Percentiles rank a stretch among this genome's conserved stretches.
phyloP scores from a whole-genome alignment of 2,888 invertebrate species.

The Onthophagus sagittarius region DNA sequence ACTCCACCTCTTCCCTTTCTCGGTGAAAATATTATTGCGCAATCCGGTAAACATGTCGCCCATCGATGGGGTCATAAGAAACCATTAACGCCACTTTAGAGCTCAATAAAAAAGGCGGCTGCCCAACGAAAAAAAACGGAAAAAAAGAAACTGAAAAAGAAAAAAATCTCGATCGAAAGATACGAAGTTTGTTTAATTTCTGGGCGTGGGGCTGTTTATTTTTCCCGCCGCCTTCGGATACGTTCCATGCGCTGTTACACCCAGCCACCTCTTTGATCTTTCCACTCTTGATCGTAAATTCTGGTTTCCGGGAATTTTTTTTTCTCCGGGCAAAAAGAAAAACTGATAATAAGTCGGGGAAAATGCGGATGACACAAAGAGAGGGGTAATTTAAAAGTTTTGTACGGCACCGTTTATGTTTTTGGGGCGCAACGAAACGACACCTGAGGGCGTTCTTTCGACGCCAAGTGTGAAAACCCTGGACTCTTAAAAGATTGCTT shows the following conservation, averaged over 20 bases:
- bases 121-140: background rate
- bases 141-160: no score
- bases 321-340: no score
- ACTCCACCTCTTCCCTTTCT: background rate
- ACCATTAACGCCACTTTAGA: slow-evolving; percentile 9
- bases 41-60: slow-evolving; percentile 6
- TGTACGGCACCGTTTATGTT: no score
- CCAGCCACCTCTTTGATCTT: background rate
- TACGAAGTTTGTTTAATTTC: background rate
- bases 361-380: no score
- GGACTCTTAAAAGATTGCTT: slow-evolving; percentile 51
- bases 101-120: slow-evolving; percentile 8
- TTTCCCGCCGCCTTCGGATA: background rate
- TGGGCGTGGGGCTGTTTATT: background rate
- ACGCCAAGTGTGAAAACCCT: slow-evolving; percentile 48
- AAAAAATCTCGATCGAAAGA: background rate
- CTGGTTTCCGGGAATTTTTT: background rate
- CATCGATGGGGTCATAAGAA: background rate
- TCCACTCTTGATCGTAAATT: background rate
- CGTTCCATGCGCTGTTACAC: background rate
- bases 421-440: background rate
- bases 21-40: slow-evolving; percentile 2
- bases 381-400: no score
- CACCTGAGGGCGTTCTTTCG: background rate
- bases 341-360: no score